Percentiles rank a stretch among this genome's conserved stretches.
These are phyloP conservation scores for Microchrysa polita DNA, from an alignment of 2,888 invertebrate genomes.

Conservation along the genomic window DNA sequence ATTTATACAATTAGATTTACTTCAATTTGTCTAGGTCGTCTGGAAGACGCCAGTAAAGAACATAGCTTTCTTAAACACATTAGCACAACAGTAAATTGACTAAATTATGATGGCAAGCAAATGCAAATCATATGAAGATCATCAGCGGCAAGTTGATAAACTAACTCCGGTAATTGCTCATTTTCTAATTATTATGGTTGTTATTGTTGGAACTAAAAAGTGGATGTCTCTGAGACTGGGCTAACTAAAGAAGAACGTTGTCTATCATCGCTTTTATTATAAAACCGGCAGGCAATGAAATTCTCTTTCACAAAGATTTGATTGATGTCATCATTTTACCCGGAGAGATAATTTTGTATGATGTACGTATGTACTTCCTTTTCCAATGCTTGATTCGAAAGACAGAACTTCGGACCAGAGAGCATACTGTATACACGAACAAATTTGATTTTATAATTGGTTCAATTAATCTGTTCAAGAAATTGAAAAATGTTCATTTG, in stretches of 20 bases:
- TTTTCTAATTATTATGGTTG: too few species aligned
- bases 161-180: slow-evolving; percentile 30
- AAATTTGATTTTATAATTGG: slow-evolving; percentile 3
- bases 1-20: slow-evolving; percentile 36
- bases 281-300: neutral
- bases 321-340: slow-evolving; percentile 28
- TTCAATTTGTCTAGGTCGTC: slow-evolving; percentile 29
- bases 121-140: too few species aligned
- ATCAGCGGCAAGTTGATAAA: slow-evolving; percentile 1
- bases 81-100: slow-evolving; percentile 7
- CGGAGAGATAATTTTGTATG: slow-evolving; percentile 15
- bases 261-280: neutral
- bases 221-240: neutral
- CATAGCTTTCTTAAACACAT: neutral
- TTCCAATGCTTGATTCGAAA: neutral
- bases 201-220: slow-evolving; percentile 12
- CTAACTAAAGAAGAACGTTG: neutral
- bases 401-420: neutral
- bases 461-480: slow-evolving; percentile 28
- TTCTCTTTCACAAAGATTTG: slow-evolving; percentile 21
- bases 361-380: too few species aligned
- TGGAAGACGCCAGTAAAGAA: neutral
- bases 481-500: too few species aligned
- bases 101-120: slow-evolving; percentile 2
- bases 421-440: neutral